Base-by-base conservation (phyloP, 2,888 invertebrate genomes). In the Athrips mouffetella region DNA sequence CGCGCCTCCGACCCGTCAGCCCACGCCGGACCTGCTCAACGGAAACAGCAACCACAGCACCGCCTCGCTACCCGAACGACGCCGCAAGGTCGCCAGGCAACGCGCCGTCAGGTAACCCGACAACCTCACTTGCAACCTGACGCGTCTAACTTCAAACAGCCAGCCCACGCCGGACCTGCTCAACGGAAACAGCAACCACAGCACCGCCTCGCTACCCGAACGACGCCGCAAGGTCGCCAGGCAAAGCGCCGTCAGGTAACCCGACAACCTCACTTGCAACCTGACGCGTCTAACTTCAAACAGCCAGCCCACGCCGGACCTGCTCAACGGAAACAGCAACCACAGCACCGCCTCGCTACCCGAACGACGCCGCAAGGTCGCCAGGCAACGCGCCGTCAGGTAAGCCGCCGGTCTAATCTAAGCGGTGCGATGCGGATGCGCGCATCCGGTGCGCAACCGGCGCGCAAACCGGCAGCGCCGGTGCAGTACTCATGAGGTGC, bases 41-140 rank as follows among this genome's bases (percentile, higher is more conserved):
- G 85, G 88, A 11, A 87, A 88, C 67, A 87, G 87, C 67, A 88
- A 88, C 70, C 87, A 86, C 63, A 88, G 88, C 65, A 86, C 86
- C 25, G 79, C 62, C 48, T 87, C 88, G 42, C 64, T 88, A 63
- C 88, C 88, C 16, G 88, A 87, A 65, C 76, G 87, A n/a, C 67
- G 87, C 45, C 63, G 85, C 53, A 86, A 85, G 55, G 80, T 84
- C 50, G 70, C 84, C 7, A 58, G 87, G 0, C 67, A 76, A 13
- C 62, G 85, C n/a, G 67, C 81, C n/a, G 75, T 68, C 56, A 77
- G 84, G 77, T 83, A 65, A 40, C 21, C 13, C 35, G 6, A n/a
- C 16, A n/a, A 8, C 10, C 4, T 15, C n/a, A 30, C 30, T 11
- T 30, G 1, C 3, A 2, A 10, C 30, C n/a, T n/a, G n/a, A n/a